These are phyloP conservation scores for Dynastes maya DNA, from an alignment of 2,888 invertebrate species.

Conservation along the genomic window DNA sequence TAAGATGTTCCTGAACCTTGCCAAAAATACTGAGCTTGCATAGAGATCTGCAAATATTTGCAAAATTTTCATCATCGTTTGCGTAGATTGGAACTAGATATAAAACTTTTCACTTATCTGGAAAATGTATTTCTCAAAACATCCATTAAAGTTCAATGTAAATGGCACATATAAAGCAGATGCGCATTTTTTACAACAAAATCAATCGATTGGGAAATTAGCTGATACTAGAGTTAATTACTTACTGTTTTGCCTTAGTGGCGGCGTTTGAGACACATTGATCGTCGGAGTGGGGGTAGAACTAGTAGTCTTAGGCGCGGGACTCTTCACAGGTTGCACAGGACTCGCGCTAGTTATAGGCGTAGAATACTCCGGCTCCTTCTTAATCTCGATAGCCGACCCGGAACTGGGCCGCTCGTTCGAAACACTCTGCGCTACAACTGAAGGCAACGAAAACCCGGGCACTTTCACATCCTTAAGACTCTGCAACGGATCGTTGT, in stretches of 20 bases:
- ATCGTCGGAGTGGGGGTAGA: conserved; percentile 63
- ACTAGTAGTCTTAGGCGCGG: conserved; percentile 65
- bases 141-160: no score
- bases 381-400: conserved; percentile 82
- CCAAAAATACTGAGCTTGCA: no score
- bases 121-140: no score
- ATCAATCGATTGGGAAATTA: no score
- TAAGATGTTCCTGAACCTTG: no score
- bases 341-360: conserved; percentile 67
- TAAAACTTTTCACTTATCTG: no score
- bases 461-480: conserved; percentile 87
- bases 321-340: conserved; percentile 63
- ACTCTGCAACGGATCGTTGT: conserved; percentile 81
- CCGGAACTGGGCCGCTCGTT: conserved; percentile 73
- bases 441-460: conserved; percentile 74
- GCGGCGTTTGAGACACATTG: conserved; percentile 69
- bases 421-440: conserved; percentile 51
- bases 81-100: no score
- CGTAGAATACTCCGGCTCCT: conserved; percentile 77
- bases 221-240: background rate
- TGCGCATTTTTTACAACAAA: no score
- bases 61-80: no score
- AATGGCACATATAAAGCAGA: no score
- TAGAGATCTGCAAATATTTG: no score
- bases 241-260: conserved; percentile 69